Evolutionary conservation across 2,888 invertebrate genomes (phyloP).

Genomic region (Tubiluchus corallicola): DNA sequence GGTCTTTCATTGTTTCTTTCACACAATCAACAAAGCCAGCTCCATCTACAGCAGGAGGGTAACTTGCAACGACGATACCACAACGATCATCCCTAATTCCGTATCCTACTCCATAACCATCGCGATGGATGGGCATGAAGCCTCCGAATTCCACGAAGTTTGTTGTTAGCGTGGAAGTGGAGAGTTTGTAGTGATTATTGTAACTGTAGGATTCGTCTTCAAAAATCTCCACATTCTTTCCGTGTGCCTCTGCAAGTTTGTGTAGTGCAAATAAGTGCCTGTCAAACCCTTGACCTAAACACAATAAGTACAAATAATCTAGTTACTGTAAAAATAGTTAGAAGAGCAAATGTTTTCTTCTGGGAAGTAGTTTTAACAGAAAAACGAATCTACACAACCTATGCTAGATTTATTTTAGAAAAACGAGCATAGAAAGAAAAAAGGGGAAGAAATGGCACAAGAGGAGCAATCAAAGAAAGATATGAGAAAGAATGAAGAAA

Average conservation of each 20-base stretch:
- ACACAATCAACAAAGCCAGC: constrained; percentile 49
- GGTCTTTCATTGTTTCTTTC: constrained; percentile 48
- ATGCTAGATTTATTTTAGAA: too few relatives aligned
- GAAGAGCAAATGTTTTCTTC: too few relatives aligned
- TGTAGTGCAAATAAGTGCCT: constrained; percentile 76
- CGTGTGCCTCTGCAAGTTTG: constrained; percentile 39
- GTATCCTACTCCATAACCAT: constrained; percentile 86
- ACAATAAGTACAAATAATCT: too few relatives aligned
- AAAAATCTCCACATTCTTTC: constrained; percentile 40
- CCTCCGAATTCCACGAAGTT: constrained; percentile 69
- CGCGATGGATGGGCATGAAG: constrained; percentile 74
- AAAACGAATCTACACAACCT: too few relatives aligned
- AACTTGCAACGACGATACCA: constrained; percentile 64
- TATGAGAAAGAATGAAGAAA: too few relatives aligned
- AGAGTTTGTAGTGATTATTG: constrained; percentile 72
- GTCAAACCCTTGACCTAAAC: constrained; percentile 86
- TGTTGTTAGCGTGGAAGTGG: constrained; percentile 80
- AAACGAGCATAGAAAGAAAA: too few relatives aligned
- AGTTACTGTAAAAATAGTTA: too few relatives aligned
- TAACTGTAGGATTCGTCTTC: constrained; percentile 52
- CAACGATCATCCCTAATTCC: constrained; percentile 60
- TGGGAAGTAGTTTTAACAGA: too few relatives aligned
- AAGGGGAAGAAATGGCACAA: too few relatives aligned
- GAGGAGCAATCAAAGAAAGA: too few relatives aligned
- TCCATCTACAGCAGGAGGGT: constrained; percentile 48